Conservation (phyloP, 1,140 invertebrate species). For the Euura lappo region DNA sequence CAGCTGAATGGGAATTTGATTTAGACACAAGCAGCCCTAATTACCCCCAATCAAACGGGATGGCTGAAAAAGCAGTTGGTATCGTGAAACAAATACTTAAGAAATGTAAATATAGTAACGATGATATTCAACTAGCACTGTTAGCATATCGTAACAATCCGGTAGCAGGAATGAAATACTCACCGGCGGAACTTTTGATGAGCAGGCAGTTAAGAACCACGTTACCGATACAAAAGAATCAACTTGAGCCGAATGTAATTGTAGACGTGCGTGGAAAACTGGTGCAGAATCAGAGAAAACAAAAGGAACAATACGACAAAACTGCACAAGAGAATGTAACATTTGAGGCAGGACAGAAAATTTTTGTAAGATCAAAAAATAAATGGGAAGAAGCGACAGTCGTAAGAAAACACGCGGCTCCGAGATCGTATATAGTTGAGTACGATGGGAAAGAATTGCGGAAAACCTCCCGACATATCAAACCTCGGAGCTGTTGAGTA, state of each 20-base stretch:
- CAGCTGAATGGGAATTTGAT: constrained; percentile 47
- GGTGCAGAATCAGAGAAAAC: neutral
- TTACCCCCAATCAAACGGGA: constrained; percentile 43
- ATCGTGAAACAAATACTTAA: constrained; percentile 43
- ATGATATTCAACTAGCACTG: constrained; percentile 18
- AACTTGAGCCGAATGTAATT: neutral
- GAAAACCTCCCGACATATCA: no score
- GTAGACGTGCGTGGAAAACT: neutral
- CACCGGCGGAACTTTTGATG: constrained; percentile 11
- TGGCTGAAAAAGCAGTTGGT: no score
- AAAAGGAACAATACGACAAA: neutral
- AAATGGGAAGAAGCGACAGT: neutral
- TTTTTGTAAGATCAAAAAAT: neutral
- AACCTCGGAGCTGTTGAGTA: no score
- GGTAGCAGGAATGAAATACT: constrained; percentile 9
- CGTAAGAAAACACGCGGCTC: neutral
- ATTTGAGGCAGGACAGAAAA: no score
- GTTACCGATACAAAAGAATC: constrained; percentile 3
- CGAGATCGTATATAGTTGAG: no score
- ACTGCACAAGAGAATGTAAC: neutral
- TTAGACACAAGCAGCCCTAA: constrained; percentile 48
- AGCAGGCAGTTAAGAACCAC: constrained; percentile 5
- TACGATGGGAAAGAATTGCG: no score
- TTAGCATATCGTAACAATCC: constrained; percentile 16
- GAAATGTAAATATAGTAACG: constrained; percentile 36